Percentiles rank a stretch among this genome's conserved stretches.
Evolutionary conservation across 1,140 invertebrate genomes (phyloP).

Genomic region (Caerostris extrusa): DNA sequence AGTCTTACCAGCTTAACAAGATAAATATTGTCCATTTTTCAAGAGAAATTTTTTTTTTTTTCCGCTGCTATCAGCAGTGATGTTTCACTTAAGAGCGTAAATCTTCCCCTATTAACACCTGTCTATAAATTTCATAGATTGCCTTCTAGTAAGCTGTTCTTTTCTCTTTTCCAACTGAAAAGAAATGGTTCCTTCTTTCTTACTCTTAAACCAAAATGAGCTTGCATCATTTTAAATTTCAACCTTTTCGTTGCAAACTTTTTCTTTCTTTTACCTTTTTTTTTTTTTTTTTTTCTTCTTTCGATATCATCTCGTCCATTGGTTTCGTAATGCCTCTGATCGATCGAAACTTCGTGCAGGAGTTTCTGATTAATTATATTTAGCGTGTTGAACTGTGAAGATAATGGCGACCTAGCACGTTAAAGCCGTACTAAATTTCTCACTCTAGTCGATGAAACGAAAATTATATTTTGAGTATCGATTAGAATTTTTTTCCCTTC

Average conservation of each 20-base stretch:
- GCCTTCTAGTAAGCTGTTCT: not conserved
- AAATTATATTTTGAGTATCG: conserved; percentile 20
- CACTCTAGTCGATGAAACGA: conserved; percentile 26
- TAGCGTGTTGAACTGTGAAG: conserved; percentile 15
- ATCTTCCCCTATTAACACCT: conserved; percentile 22
- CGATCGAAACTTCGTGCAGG: not conserved
- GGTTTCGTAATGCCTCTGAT: not conserved
- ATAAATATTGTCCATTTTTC: conserved; percentile 21
- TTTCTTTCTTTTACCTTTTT: not conserved
- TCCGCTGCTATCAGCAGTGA: not conserved
- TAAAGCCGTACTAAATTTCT: conserved; percentile 25
- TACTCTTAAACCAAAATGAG: conserved; percentile 3
- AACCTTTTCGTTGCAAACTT: not conserved
- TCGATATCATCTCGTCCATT: conserved; percentile 12
- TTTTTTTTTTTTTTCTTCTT: not conserved
- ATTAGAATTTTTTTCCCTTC: not conserved
- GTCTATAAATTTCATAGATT: conserved; percentile 19
- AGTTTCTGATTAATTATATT: conserved; percentile 27
- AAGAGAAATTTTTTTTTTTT: not conserved
- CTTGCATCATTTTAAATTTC: not conserved
- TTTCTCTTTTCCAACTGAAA: not conserved
- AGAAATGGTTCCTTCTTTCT: not conserved
- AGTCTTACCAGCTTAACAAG: conserved; percentile 16
- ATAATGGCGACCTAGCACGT: conserved; percentile 19
- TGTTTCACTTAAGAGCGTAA: conserved; percentile 22